These are phyloP conservation scores for Crocallis elinguaria DNA, from an alignment of 2,888 invertebrate genomes.

Conservation along the genomic window DNA sequence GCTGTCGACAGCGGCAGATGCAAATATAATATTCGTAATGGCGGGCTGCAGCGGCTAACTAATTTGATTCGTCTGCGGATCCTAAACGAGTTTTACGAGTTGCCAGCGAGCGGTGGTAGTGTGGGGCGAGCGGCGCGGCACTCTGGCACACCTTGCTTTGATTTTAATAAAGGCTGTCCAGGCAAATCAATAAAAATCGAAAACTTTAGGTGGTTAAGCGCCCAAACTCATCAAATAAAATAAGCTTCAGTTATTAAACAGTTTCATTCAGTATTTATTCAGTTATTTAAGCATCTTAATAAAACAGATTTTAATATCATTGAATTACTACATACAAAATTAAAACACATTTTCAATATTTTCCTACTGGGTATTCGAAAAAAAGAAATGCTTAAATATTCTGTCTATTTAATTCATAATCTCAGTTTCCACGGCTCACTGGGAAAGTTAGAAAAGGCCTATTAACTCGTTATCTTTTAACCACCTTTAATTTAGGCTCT, in stretches of 20 bases:
- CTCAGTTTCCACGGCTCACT: slow-evolving; percentile 46
- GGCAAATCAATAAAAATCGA: background rate
- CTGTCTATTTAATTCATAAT: slow-evolving; percentile 31
- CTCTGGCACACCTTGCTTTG: slow-evolving; percentile 31
- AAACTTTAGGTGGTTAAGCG: background rate
- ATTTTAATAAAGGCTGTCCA: slow-evolving; percentile 30
- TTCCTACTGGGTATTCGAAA: background rate
- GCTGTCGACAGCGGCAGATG: slow-evolving; percentile 60
- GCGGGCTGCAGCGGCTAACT: slow-evolving; percentile 67
- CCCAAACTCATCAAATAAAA: no score
- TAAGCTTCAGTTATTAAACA: no score
- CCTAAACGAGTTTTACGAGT: slow-evolving; percentile 69
- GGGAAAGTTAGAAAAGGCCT: slow-evolving; percentile 69
- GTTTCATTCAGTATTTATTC: no score
- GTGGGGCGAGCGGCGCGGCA: no score
- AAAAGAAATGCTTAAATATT: slow-evolving; percentile 17
- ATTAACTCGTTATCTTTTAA: slow-evolving; percentile 84
- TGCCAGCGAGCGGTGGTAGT: slow-evolving; percentile 23
- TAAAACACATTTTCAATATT: no score
- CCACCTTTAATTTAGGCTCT: slow-evolving; percentile 83
- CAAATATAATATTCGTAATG: slow-evolving; percentile 80
- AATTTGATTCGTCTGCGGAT: slow-evolving; percentile 78
- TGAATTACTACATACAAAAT: no score
- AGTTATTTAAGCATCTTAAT: no score
- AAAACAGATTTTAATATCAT: background rate